phyloP scores from a whole-genome alignment of 2,113 vertebrate species.

The Petromus typicus region DNA sequence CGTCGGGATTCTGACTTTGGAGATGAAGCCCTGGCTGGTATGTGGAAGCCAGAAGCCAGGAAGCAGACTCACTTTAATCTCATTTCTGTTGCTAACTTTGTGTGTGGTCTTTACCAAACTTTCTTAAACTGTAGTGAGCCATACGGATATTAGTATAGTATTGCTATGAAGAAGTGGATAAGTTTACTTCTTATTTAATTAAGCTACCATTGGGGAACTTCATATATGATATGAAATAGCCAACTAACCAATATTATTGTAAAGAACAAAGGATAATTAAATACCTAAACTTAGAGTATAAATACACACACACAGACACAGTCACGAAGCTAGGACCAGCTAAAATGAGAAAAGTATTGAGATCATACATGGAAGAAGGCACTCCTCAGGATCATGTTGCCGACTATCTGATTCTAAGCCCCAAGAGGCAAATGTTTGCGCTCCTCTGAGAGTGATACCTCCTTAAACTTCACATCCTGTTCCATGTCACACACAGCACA shows the following conservation, averaged over 20 bases:
- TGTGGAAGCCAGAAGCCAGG: background rate
- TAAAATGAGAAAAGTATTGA: background rate
- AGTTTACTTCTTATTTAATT: constrained; percentile 6
- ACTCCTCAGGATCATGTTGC: background rate
- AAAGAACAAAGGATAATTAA: background rate
- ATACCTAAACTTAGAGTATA: background rate
- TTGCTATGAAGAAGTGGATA: background rate
- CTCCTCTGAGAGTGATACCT: background rate
- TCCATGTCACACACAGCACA: background rate
- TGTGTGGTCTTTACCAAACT: constrained; percentile 21
- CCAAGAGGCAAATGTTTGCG: background rate
- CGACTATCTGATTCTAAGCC: background rate
- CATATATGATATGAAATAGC: constrained; percentile 3
- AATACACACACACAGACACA: background rate
- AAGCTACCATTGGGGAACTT: background rate
- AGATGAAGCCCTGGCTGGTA: background rate
- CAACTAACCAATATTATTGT: background rate
- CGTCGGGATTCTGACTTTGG: background rate
- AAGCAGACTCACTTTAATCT: background rate
- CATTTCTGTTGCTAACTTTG: constrained; percentile 17
- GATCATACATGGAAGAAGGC: background rate
- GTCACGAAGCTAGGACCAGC: background rate
- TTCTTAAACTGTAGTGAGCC: constrained; percentile 9
- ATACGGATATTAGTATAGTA: background rate
- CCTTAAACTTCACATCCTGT: background rate